These are phyloP conservation scores for Diogma glabrata DNA, from an alignment of 2,888 invertebrate genomes.

Conservation along the genomic window DNA sequence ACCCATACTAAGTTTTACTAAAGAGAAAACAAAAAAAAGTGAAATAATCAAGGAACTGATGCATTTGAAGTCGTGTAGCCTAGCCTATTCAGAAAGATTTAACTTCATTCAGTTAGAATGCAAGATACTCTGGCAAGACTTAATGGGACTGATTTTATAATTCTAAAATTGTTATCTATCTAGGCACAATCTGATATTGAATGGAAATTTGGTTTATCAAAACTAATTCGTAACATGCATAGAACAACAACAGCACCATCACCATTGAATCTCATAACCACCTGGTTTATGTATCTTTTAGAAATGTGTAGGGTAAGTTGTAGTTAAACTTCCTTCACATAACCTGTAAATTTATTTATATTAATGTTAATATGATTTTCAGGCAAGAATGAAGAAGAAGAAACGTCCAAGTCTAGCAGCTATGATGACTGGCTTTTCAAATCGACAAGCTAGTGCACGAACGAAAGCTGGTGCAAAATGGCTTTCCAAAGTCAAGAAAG, in stretches of 20 bases:
- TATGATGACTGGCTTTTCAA: conserved; percentile 59
- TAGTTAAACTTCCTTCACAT: too few species aligned
- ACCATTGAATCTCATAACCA: conserved; percentile 92
- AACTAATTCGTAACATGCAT: conserved; percentile 97
- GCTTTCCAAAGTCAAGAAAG: conserved; percentile 78
- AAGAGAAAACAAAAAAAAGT: too few species aligned
- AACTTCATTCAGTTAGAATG: too few species aligned
- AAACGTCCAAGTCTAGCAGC: conserved; percentile 75
- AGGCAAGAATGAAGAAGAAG: conserved; percentile 54
- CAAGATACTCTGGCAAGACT: conserved; percentile 3
- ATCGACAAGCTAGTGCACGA: conserved; percentile 64
- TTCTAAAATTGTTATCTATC: conserved; percentile 18
- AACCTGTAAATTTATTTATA: neutral
- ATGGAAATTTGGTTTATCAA: conserved; percentile 99
- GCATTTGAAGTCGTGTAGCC: too few species aligned
- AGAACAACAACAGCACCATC: conserved; percentile 94
- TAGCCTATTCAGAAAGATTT: too few species aligned
- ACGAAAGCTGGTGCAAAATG: conserved; percentile 82
- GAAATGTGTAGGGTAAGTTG: conserved; percentile 58
- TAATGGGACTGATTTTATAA: neutral
- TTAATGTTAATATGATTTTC: neutral
- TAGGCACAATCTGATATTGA: conserved; percentile 99
- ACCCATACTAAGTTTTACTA: too few species aligned
- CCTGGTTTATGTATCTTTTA: conserved; percentile 79
- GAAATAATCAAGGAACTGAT: too few species aligned